Percentiles rank a stretch among this genome's conserved stretches.
These are phyloP conservation scores for Cheiracanthium punctorium DNA, from an alignment of 2,888 invertebrate genomes.

Conservation along the genomic window DNA sequence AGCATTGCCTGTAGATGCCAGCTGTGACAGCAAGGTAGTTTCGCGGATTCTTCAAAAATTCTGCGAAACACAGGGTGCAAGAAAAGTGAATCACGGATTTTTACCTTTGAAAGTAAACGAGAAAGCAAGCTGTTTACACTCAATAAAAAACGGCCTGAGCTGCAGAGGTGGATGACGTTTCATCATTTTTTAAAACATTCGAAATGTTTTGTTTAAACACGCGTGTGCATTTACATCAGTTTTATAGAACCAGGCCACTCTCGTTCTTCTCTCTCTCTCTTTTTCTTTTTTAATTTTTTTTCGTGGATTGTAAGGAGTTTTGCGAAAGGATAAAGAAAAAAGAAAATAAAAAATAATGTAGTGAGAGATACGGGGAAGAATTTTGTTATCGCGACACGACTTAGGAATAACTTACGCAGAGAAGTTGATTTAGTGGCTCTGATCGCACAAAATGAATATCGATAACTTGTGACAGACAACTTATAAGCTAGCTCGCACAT, in stretches of 20 bases:
- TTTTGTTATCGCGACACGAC: too few relatives aligned
- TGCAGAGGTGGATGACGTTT: background rate
- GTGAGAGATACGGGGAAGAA: too few relatives aligned
- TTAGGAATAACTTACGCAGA: too few relatives aligned
- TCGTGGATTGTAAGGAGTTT: too few relatives aligned
- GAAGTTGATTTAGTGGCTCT: too few relatives aligned
- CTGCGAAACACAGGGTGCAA: conserved; percentile 25
- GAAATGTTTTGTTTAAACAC: background rate
- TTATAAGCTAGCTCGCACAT: too few relatives aligned
- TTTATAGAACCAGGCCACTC: background rate
- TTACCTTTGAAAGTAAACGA: conserved; percentile 5
- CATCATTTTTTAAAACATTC: background rate
- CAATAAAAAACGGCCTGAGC: background rate
- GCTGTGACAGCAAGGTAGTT: conserved; percentile 3
- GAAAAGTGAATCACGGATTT: conserved; percentile 57
- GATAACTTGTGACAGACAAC: too few relatives aligned
- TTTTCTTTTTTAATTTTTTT: too few relatives aligned
- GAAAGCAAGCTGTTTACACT: background rate
- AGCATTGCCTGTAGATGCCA: background rate
- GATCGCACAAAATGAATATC: too few relatives aligned
- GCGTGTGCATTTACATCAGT: background rate
- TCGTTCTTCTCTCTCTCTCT: background rate
- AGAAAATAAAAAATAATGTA: too few relatives aligned
- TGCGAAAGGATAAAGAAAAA: too few relatives aligned
- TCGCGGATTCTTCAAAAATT: conserved; percentile 38